A percentile compares a stretch with the other conserved stretches of the same genome.
phyloP scores from a whole-genome alignment of 2,888 invertebrate species.

The Eristalis tenax region DNA sequence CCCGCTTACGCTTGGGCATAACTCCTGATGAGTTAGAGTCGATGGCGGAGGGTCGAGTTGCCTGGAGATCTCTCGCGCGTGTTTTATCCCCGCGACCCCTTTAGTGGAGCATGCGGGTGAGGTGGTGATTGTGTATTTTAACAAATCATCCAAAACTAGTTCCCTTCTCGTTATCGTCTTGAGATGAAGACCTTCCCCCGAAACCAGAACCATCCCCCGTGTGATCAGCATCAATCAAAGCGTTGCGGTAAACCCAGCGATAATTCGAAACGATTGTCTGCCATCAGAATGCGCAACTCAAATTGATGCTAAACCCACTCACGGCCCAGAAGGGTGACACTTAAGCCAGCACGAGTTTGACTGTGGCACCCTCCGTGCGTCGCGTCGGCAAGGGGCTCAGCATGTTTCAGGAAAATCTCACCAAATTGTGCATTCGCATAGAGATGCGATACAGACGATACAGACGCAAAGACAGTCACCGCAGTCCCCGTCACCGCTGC shows the following conservation, averaged over 20 bases:
- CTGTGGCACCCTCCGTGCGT: neutral
- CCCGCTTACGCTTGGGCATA: too few relatives aligned
- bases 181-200: too few relatives aligned
- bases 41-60: too few relatives aligned
- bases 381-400: neutral
- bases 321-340: neutral
- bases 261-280: neutral
- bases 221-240: neutral
- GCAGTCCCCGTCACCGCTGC: neutral
- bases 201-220: neutral
- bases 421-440: neutral
- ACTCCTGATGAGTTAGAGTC: too few relatives aligned
- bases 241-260: neutral
- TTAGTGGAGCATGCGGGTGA: too few relatives aligned
- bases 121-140: too few relatives aligned
- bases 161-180: too few relatives aligned
- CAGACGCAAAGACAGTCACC: neutral
- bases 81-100: too few relatives aligned
- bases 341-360: neutral
- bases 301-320: neutral
- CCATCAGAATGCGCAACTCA: slow-evolving; percentile 5
- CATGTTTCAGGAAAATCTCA: neutral
- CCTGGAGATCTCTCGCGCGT: too few relatives aligned
- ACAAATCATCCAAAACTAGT: too few relatives aligned
- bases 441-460: neutral